Evolutionary conservation across 2,113 vertebrate species (phyloP).

Genomic region (Ochotona princeps): DNA sequence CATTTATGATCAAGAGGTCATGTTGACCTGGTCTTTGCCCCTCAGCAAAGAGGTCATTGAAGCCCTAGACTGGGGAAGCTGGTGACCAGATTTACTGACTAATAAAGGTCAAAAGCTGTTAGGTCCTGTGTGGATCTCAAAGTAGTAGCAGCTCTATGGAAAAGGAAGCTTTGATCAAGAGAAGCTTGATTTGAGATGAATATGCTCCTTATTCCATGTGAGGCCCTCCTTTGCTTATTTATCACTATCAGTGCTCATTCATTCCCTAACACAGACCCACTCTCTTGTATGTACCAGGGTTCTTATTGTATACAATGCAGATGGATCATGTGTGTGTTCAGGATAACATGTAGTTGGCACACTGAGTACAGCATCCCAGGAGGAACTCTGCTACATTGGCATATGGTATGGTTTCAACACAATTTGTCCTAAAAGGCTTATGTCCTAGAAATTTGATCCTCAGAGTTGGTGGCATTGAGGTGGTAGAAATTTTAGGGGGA

Average conservation of each 20-base stretch:
- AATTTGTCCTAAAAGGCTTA: too few relatives aligned
- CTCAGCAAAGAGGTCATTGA: neutral
- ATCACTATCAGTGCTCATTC: neutral
- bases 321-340: accelerated
- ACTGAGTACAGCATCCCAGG: neutral
- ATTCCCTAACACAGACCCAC: neutral
- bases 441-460: too few relatives aligned
- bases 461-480: too few relatives aligned
- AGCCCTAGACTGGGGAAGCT: neutral
- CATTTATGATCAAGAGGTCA: neutral
- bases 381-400: neutral
- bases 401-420: too few relatives aligned
- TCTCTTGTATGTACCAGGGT: accelerated
- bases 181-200: neutral
- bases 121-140: neutral
- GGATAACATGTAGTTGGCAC: accelerated
- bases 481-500: too few relatives aligned
- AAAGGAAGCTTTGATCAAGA: neutral
- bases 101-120: neutral
- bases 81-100: neutral
- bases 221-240: too few relatives aligned
- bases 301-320: neutral
- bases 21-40: neutral
- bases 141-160: neutral
- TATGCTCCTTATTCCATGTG: neutral